Conservation (phyloP, 2,113 vertebrate species). For the Megalops atlanticus region DNA sequence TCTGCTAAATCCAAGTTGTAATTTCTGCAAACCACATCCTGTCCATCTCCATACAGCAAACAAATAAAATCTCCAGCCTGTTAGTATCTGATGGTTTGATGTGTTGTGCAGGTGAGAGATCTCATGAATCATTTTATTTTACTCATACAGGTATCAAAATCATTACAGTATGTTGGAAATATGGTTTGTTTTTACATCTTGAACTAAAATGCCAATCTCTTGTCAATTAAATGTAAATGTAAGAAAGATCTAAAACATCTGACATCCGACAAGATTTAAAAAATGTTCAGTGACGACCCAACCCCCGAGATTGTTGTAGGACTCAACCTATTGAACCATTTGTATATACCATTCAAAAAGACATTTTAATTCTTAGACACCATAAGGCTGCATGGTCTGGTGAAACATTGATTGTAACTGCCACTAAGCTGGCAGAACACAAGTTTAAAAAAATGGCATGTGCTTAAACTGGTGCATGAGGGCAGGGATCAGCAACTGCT, state of each 20-base stretch:
- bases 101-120: background rate
- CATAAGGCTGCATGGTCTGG: background rate
- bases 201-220: background rate
- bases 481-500: background rate
- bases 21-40: background rate
- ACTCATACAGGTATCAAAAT: too few species aligned
- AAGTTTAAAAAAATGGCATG: background rate
- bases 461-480: background rate
- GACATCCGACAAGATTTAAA: background rate
- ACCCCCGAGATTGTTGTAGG: too few species aligned
- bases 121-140: background rate
- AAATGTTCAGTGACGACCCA: too few species aligned
- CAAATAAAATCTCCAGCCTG: too few species aligned
- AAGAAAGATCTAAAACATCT: background rate
- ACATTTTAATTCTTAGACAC: background rate
- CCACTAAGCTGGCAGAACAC: background rate
- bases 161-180: too few species aligned
- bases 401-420: background rate
- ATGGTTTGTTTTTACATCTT: background rate
- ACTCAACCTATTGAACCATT: too few species aligned
- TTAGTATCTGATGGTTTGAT: too few species aligned
- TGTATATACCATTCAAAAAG: background rate
- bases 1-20: background rate
- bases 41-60: background rate
- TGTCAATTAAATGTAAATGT: background rate